phyloP scores from a whole-genome alignment of 1,140 invertebrate species.

The Drosophila nannoptera region DNA sequence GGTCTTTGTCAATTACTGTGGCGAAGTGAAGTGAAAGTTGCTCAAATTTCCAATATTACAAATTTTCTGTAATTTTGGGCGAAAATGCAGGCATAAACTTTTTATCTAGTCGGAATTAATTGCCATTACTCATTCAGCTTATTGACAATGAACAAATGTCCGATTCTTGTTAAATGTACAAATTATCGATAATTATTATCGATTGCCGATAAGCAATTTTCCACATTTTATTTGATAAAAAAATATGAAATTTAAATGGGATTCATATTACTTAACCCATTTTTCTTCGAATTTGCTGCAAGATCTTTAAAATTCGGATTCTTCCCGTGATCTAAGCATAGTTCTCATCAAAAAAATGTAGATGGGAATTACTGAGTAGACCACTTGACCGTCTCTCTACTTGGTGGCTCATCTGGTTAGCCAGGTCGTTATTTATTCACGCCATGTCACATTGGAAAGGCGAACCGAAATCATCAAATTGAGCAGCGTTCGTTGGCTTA shows the following conservation, averaged over 20 bases:
- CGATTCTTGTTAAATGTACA: neutral
- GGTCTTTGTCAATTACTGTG: conserved; percentile 61
- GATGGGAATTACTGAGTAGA: too few species aligned
- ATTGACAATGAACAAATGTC: neutral
- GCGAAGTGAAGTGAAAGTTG: conserved; percentile 67
- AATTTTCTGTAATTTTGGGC: conserved; percentile 64
- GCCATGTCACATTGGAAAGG: conserved; percentile 1
- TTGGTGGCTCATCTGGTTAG: neutral
- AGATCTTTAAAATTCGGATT: too few species aligned
- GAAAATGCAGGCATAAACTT: conserved; percentile 42
- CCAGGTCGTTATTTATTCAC: conserved; percentile 7
- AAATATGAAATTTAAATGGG: too few species aligned
- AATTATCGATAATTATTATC: neutral
- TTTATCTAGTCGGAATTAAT: conserved; percentile 10
- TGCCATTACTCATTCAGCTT: too few species aligned
- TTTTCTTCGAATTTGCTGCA: too few species aligned
- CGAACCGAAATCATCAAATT: neutral
- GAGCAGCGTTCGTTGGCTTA: neutral
- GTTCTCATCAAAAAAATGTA: too few species aligned
- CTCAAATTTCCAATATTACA: conserved; percentile 57
- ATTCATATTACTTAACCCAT: too few species aligned
- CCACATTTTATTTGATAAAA: too few species aligned
- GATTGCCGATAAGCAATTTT: neutral
- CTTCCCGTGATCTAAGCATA: too few species aligned
- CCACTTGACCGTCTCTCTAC: neutral